Conservation (phyloP, 2,888 invertebrate species). For the Drosophila anceps region DNA sequence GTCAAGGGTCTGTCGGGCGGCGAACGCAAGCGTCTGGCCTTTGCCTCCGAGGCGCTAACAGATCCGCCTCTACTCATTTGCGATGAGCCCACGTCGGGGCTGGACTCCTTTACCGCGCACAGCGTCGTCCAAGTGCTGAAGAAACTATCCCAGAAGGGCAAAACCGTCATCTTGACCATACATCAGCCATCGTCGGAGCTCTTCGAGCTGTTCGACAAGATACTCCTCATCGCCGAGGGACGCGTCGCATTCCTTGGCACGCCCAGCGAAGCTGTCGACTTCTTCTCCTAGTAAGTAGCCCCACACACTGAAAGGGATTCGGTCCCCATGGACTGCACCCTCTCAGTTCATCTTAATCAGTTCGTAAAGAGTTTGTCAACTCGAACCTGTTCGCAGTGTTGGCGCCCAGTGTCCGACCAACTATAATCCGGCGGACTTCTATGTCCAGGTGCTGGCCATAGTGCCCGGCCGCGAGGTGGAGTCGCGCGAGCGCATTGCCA, state of each 20-base stretch:
- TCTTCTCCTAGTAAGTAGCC: constrained; percentile 90
- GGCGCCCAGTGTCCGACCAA: constrained; percentile 94
- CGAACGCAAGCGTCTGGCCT: constrained; percentile 96
- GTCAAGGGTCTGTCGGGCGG: constrained; percentile 98
- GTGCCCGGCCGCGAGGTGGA: constrained; percentile 93
- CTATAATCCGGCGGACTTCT: constrained; percentile 98
- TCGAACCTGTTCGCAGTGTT: constrained; percentile 86
- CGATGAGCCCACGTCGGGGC: constrained; percentile 98
- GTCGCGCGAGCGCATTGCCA: constrained; percentile 91
- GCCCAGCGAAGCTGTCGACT: constrained; percentile 90
- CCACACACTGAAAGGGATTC: background rate
- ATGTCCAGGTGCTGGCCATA: constrained; percentile 94
- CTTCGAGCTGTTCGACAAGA: constrained; percentile 95
- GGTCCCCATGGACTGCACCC: background rate
- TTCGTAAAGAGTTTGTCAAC: background rate
- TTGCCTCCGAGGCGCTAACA: constrained; percentile 98
- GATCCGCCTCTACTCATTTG: constrained; percentile 98
- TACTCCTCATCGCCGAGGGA: constrained; percentile 96
- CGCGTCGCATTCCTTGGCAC: constrained; percentile 95
- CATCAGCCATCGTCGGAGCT: constrained; percentile 98
- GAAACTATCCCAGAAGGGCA: constrained; percentile 91
- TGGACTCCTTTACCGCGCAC: constrained; percentile 98
- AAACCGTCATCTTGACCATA: constrained; percentile 96
- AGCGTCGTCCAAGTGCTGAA: constrained; percentile 94
- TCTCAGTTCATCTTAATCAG: background rate